These are phyloP conservation scores for Eumacrocentrus americanus DNA, from an alignment of 2,888 invertebrate species.

Conservation along the genomic window DNA sequence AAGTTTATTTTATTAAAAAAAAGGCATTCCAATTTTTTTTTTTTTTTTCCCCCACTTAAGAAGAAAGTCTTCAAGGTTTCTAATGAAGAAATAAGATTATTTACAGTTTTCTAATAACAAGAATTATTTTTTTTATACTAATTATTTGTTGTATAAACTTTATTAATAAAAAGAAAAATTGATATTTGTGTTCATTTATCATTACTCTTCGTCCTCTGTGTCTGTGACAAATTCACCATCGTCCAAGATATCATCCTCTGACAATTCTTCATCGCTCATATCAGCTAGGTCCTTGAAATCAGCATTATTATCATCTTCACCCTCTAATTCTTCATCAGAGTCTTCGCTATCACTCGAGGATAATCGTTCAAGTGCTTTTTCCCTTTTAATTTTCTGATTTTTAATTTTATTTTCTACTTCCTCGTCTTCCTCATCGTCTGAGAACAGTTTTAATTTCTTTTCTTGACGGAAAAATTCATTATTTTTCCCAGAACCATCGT, in stretches of 20 bases:
- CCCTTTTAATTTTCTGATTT: constrained; percentile 1
- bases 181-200: not conserved
- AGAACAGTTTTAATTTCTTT: constrained; percentile 38
- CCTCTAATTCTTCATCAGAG: constrained; percentile 37
- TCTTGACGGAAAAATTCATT: constrained; percentile 6
- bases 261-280: constrained; percentile 38
- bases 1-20: constrained; percentile 33
- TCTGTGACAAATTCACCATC: constrained; percentile 39
- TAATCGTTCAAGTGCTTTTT: constrained; percentile 26
- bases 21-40: constrained; percentile 24
- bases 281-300: constrained; percentile 37
- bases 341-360: constrained; percentile 38
- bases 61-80: too few species aligned
- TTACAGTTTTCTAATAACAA: not conserved
- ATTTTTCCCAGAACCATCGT: constrained; percentile 3
- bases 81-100: not conserved
- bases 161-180: not conserved
- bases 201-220: constrained; percentile 27
- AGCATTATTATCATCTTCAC: constrained; percentile 31
- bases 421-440: constrained; percentile 34
- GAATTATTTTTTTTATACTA: not conserved
- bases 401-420: constrained; percentile 9
- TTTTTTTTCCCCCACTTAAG: too few species aligned
- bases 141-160: too few species aligned
- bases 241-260: constrained; percentile 40